Evolutionary conservation across 2,797 vertebrate species (phyloP), one percentile per base, ranked within the genome.

Genomic region (Rhynchonycteris naso): DNA sequence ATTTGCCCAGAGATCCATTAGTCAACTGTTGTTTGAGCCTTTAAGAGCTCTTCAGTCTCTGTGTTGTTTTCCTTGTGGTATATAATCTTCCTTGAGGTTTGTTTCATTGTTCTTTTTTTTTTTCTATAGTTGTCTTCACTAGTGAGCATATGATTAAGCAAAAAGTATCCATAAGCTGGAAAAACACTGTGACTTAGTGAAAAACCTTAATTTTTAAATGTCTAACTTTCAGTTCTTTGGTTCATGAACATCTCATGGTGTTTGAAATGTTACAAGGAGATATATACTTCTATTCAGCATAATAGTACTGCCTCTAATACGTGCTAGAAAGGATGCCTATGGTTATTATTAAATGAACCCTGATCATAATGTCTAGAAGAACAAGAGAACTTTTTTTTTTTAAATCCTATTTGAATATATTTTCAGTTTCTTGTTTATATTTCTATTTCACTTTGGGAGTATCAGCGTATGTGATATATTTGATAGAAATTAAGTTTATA

Each of bases 131-230:
- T 85, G 65, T 91, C 78, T 93, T 79, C 26, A 79, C 87, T 85
- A 80, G 38, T 90, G 68, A 92, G 35, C 85, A 30, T 94, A 43
- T 88, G n/a, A 78, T 84, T 93, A 94, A 94, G 16, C 58, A 79
- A 50, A 91, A 92, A 59, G 71, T 96, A 66, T 38, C 30, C 15
- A 15, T 52, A 75, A 69, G 6, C 26, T 91, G 76, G 52, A 91
- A 94, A 93, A 95, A 78, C 33, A 63, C 56, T 91, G 30, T 88
- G 80, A 86, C 43, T 94, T 88, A 80, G 38, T 80, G 63, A 91
- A 82, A 58, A 63, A 71, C 50, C 80, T 22, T 61, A 58, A 43
- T 90, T 85, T 96, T 90, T n/a, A 88, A 63, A 72, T 78, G 8
- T 75, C 59, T 61, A 38, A 50, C 35, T 94, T 85, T 92, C 16